A percentile compares a stretch with the other conserved stretches of the same genome.
These are phyloP conservation scores for Oscheius onirici DNA, from an alignment of 2,888 invertebrate genomes.

Conservation along the genomic window DNA sequence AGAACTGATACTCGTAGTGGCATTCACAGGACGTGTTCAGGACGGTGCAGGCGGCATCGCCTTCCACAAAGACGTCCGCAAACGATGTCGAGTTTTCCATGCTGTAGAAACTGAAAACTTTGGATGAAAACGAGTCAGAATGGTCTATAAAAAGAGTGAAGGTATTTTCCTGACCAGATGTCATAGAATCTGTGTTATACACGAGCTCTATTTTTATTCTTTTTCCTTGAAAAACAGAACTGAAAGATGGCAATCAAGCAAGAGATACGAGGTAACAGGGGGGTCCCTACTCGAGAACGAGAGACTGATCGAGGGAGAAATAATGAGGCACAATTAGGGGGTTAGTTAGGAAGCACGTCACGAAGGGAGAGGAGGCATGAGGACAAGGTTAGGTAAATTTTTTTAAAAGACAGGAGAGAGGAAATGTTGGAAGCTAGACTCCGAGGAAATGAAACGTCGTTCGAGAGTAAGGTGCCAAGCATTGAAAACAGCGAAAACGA, in stretches of 20 bases:
- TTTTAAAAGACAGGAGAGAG: no score
- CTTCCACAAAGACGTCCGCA: slow-evolving; percentile 20
- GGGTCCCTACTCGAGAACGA: background rate
- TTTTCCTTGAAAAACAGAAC: background rate
- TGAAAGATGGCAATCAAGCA: background rate
- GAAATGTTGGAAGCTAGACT: no score
- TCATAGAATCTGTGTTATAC: background rate
- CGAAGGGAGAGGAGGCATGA: background rate
- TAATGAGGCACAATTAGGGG: slow-evolving; percentile 26
- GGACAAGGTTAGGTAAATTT: background rate
- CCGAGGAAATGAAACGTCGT: no score
- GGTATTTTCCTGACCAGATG: background rate
- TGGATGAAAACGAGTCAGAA: background rate
- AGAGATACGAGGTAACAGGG: background rate
- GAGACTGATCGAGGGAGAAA: background rate
- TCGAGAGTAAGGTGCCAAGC: no score
- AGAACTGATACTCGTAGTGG: slow-evolving; percentile 60
- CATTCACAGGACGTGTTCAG: slow-evolving; percentile 60
- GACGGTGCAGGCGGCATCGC: slow-evolving; percentile 39
- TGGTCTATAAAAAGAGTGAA: background rate
- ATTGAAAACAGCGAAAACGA: no score
- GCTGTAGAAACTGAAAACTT: slow-evolving; percentile 14
- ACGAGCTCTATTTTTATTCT: background rate
- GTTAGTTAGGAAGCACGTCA: slow-evolving; percentile 6
- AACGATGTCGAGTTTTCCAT: slow-evolving; percentile 22